Percentiles rank a stretch among this genome's conserved stretches.
phyloP scores from a whole-genome alignment of 2,888 invertebrate genomes.

The Lumbricus terrestris region DNA sequence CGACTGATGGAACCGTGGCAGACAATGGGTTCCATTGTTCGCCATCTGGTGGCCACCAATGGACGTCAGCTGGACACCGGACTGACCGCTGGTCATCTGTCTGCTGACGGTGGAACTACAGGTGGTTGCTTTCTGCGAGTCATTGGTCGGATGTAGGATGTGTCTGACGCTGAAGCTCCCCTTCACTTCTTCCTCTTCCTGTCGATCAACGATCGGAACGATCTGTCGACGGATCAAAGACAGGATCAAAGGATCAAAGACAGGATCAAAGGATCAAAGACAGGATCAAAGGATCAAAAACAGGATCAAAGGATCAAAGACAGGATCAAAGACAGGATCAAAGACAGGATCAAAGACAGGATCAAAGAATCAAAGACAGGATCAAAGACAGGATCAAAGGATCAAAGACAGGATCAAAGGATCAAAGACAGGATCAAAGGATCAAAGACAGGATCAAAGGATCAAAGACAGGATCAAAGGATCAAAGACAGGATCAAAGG shows the following conservation, averaged over 20 bases:
- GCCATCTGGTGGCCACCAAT: not conserved
- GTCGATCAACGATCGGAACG: not conserved
- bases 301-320: too few species aligned
- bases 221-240: not conserved
- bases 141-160: not conserved
- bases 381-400: too few species aligned
- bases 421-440: too few species aligned
- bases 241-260: not conserved
- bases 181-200: too few species aligned
- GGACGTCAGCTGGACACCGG: not conserved
- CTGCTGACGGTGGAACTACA: not conserved
- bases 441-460: too few species aligned
- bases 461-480: too few species aligned
- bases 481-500: too few species aligned
- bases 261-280: not conserved
- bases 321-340: too few species aligned
- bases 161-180: not conserved
- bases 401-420: too few species aligned
- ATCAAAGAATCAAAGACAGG: too few species aligned
- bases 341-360: too few species aligned
- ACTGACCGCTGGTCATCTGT: not conserved
- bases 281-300: too few species aligned
- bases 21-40: not conserved
- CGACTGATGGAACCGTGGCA: not conserved
- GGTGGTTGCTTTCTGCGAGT: not conserved